phyloP scores from a whole-genome alignment of 2,797 vertebrate genomes.

The Xyrichtys novacula region DNA sequence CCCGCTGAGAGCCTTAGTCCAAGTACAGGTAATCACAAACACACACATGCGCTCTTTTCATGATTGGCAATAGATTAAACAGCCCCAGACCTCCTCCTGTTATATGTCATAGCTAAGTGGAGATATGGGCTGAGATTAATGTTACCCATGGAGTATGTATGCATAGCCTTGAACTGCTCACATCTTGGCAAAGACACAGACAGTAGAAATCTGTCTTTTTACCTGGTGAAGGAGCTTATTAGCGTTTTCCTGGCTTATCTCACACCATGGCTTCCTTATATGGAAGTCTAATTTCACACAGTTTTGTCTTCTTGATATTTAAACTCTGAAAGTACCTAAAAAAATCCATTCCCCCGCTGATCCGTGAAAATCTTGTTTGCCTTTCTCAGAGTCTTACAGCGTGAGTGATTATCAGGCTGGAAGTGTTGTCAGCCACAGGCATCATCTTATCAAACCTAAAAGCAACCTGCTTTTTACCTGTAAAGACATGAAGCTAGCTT shows the following conservation, averaged over 20 bases:
- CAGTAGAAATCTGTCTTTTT: slow-evolving; percentile 1
- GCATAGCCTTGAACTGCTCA: neutral
- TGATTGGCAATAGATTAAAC: slow-evolving; percentile 9
- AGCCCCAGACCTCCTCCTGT: slow-evolving; percentile 23
- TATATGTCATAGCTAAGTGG: slow-evolving; percentile 24
- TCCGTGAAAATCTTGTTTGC: slow-evolving; percentile 1
- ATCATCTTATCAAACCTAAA: neutral
- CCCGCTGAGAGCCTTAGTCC: neutral
- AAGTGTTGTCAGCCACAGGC: too few species aligned
- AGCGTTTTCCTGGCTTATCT: neutral
- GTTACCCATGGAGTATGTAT: slow-evolving; percentile 7
- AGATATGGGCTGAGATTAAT: slow-evolving; percentile 22
- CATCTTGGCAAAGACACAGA: slow-evolving; percentile 8
- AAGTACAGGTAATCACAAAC: slow-evolving; percentile 19
- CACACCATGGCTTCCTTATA: neutral
- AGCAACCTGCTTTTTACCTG: neutral
- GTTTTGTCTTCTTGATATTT: slow-evolving; percentile 8
- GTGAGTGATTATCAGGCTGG: slow-evolving; percentile 21
- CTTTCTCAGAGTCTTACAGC: slow-evolving; percentile 27
- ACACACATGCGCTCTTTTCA: neutral
- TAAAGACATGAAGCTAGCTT: too few species aligned
- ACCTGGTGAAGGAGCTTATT: slow-evolving; percentile 5
- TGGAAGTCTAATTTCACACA: neutral
- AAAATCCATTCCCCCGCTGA: slow-evolving; percentile 22
- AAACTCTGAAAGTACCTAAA: slow-evolving; percentile 5